These are phyloP conservation scores for Halyomorpha halys DNA, from an alignment of 1,140 invertebrate genomes.

Conservation along the genomic window DNA sequence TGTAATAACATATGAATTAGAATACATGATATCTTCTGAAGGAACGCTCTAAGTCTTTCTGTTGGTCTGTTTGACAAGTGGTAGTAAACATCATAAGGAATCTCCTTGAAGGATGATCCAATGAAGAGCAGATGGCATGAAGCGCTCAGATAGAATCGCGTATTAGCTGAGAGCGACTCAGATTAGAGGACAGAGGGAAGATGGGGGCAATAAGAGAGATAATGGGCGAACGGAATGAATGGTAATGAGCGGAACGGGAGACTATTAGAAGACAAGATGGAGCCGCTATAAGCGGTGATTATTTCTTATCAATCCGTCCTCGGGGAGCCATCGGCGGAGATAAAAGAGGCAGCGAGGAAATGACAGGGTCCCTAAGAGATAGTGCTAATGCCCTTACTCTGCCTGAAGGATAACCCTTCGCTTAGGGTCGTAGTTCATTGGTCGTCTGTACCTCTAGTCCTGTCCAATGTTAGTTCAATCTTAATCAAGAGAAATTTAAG, in stretches of 20 bases:
- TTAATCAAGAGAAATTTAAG: too few relatives aligned
- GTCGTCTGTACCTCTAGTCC: neutral
- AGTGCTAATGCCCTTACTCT: neutral
- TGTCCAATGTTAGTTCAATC: too few relatives aligned
- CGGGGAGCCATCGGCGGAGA: neutral
- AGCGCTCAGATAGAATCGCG: neutral
- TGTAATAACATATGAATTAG: too few relatives aligned
- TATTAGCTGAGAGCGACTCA: slow-evolving; percentile 2
- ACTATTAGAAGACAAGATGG: slow-evolving; percentile 5
- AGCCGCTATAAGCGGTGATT: slow-evolving; percentile 14
- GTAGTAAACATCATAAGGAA: too few relatives aligned
- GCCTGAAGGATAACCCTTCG: neutral
- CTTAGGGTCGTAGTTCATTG: neutral
- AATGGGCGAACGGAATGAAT: slow-evolving; percentile 10
- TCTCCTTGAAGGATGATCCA: too few relatives aligned
- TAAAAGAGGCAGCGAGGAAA: slow-evolving; percentile 14
- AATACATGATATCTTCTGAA: too few relatives aligned
- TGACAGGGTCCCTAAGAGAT: slow-evolving; percentile 2
- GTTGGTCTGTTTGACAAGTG: too few relatives aligned
- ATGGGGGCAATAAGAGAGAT: neutral
- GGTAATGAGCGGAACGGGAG: slow-evolving; percentile 7
- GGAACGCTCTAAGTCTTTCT: too few relatives aligned
- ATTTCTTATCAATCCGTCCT: slow-evolving; percentile 16
- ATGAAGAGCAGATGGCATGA: too few relatives aligned
- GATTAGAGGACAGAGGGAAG: slow-evolving; percentile 1